A percentile compares a stretch with the other conserved stretches of the same genome.
Evolutionary conservation across 2,888 invertebrate genomes (phyloP).

Genomic region (Noctua janthe): DNA sequence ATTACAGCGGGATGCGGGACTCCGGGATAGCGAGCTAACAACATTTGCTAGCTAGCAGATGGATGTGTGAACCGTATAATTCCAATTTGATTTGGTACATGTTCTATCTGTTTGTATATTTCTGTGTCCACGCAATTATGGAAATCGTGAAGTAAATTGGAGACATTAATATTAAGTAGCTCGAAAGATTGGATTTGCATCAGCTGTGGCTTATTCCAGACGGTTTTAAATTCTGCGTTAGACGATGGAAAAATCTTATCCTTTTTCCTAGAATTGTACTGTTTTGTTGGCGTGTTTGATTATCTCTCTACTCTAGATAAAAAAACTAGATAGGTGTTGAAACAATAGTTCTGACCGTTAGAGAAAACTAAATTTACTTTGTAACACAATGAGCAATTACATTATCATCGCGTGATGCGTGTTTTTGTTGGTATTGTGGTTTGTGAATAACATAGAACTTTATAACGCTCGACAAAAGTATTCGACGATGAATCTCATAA

Average conservation of each 20-base stretch:
- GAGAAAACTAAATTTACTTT: conserved; percentile 55
- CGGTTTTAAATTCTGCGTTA: conserved; percentile 19
- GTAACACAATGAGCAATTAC: conserved; percentile 57
- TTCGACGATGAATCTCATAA: neutral
- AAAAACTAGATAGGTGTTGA: conserved; percentile 32
- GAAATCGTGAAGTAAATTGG: conserved; percentile 54
- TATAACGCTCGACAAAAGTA: neutral
- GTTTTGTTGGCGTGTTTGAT: conserved; percentile 34
- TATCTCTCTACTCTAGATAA: conserved; percentile 36
- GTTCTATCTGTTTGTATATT: conserved; percentile 51
- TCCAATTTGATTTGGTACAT: conserved; percentile 64
- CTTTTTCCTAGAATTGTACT: neutral
- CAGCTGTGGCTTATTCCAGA: conserved; percentile 30
- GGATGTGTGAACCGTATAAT: conserved; percentile 67
- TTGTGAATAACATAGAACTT: conserved; percentile 43
- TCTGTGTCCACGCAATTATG: conserved; percentile 60
- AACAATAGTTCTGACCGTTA: conserved; percentile 52
- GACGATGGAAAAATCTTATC: conserved; percentile 11
- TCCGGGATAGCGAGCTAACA: conserved; percentile 73
- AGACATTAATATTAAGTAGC: conserved; percentile 49
- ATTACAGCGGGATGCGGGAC: conserved; percentile 57
- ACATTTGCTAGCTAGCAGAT: conserved; percentile 71
- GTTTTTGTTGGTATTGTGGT: conserved; percentile 32
- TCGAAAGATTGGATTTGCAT: conserved; percentile 49
- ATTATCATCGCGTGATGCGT: conserved; percentile 50